These are phyloP conservation scores for Drosophila fulvimacula DNA, from an alignment of 2,888 invertebrate genomes.

Conservation along the genomic window DNA sequence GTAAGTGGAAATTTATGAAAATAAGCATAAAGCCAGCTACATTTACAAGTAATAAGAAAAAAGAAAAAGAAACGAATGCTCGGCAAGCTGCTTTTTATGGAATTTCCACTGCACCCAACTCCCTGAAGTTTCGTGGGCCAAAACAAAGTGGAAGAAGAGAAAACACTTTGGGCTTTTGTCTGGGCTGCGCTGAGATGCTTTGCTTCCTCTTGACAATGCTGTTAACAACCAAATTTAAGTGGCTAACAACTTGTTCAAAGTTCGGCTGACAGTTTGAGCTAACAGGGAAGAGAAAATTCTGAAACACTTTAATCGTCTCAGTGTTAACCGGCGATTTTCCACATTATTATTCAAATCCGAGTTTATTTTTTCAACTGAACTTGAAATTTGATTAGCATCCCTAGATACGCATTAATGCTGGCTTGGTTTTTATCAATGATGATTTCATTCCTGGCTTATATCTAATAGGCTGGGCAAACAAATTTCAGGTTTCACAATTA, in stretches of 20 bases:
- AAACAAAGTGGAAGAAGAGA: slow-evolving; percentile 26
- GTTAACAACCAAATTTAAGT: slow-evolving; percentile 77
- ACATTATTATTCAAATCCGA: slow-evolving; percentile 20
- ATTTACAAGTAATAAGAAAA: slow-evolving; percentile 63
- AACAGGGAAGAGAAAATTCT: slow-evolving; percentile 25
- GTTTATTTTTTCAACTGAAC: no score
- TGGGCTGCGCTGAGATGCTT: slow-evolving; percentile 38
- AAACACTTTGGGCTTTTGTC: slow-evolving; percentile 37
- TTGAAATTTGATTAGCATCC: slow-evolving; percentile 47
- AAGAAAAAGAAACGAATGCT: slow-evolving; percentile 34
- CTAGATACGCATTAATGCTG: background rate
- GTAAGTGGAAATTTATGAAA: slow-evolving; percentile 79
- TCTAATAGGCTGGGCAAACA: slow-evolving; percentile 36
- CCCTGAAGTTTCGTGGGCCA: slow-evolving; percentile 42
- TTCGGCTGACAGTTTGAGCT: slow-evolving; percentile 64
- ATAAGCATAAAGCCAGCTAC: slow-evolving; percentile 58
- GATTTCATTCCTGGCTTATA: slow-evolving; percentile 3
- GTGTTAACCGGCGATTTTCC: slow-evolving; percentile 48
- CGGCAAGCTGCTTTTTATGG: slow-evolving; percentile 52
- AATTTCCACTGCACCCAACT: slow-evolving; percentile 39
- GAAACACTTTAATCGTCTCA: slow-evolving; percentile 60
- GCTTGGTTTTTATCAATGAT: slow-evolving; percentile 11
- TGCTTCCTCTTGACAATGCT: slow-evolving; percentile 48
- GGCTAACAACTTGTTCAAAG: slow-evolving; percentile 73
- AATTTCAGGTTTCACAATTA: slow-evolving; percentile 19